Conservation (phyloP, 2,113 vertebrate genomes). For the Carassius carassius region DNA sequence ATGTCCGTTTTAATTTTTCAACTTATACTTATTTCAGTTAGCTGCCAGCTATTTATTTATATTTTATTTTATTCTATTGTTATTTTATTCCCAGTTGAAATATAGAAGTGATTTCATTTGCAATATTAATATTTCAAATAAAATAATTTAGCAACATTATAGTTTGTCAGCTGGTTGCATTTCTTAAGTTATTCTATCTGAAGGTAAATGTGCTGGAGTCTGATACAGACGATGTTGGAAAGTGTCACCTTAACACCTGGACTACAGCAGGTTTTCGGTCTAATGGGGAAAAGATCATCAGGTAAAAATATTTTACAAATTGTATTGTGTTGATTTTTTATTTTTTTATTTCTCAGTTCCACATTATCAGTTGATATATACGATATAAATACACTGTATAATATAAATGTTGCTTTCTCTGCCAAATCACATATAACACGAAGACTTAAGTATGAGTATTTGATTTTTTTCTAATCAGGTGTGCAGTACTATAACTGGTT, state of each 20-base stretch:
- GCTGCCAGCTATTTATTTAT: neutral
- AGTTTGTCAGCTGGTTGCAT: neutral
- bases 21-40: neutral
- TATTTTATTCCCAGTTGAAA: neutral
- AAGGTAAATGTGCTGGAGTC: too few species aligned
- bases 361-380: neutral
- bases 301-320: slow-evolving; percentile 67
- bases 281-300: slow-evolving; percentile 82
- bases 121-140: neutral
- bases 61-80: neutral
- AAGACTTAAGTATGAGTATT: slow-evolving; percentile 78
- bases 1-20: neutral
- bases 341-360: neutral
- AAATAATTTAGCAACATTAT: neutral
- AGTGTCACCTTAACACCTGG: slow-evolving; percentile 82
- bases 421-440: slow-evolving; percentile 77
- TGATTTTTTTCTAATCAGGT: neutral
- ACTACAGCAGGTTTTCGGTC: slow-evolving; percentile 78
- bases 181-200: neutral
- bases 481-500: neutral
- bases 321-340: neutral
- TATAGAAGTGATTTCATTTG: neutral
- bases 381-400: neutral
- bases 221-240: slow-evolving; percentile 73
- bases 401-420: slow-evolving; percentile 29